Conservation (phyloP, 2,888 invertebrate species). For the Macrophya annulata region DNA sequence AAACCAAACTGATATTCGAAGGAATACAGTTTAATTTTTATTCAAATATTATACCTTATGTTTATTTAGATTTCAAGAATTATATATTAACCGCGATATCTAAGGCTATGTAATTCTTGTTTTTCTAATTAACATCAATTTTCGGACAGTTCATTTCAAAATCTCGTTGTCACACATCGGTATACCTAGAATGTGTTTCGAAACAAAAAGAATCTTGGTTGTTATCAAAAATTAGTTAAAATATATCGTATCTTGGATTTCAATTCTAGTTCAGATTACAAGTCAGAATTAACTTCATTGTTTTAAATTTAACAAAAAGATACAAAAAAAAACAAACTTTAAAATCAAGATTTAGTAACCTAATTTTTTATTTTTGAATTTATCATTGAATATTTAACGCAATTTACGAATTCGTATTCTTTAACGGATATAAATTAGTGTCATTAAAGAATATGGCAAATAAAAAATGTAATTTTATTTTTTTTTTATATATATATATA, state of each 20-base stretch:
- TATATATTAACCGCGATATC: background rate
- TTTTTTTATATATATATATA: background rate
- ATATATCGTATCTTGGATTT: background rate
- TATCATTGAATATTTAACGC: background rate
- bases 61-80: background rate
- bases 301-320: background rate
- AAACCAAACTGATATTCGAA: slow-evolving; percentile 31
- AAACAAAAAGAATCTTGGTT: background rate
- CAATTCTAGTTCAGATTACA: background rate
- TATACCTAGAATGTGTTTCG: background rate
- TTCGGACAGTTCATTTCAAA: background rate
- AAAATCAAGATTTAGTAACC: no score
- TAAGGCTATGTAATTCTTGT: background rate
- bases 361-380: no score
- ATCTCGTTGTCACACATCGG: background rate
- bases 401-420: background rate
- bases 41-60: background rate
- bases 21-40: background rate
- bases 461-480: background rate
- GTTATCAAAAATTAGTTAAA: background rate
- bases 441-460: background rate
- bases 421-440: background rate
- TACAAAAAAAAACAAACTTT: background rate
- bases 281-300: background rate
- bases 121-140: background rate